Percentiles rank a stretch among this genome's conserved stretches.
Conservation (phyloP, 2,113 vertebrate species). For the Brachypteracias leptosomus region DNA sequence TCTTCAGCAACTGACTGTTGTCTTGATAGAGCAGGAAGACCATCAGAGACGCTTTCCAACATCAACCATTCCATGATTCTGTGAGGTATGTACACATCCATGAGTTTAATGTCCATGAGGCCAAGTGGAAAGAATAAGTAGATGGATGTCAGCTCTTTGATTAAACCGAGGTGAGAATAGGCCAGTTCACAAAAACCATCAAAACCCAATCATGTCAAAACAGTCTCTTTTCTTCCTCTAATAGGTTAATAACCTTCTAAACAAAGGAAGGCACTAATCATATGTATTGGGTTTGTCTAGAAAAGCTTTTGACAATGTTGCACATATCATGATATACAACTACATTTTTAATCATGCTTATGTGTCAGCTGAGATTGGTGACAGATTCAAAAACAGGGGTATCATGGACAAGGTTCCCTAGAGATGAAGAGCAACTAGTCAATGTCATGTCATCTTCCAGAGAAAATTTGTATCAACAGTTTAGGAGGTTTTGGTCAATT, state of each 20-base stretch:
- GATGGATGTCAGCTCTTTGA: neutral
- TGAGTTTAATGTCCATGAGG: rapidly evolving
- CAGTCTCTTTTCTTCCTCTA: neutral
- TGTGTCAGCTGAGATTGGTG: neutral
- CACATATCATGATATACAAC: neutral
- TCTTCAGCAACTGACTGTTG: neutral
- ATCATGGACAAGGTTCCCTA: neutral
- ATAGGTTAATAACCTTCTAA: neutral
- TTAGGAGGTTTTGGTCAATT: neutral
- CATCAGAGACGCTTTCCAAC: neutral
- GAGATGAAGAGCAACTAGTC: neutral
- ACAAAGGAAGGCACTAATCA: neutral
- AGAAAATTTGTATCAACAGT: neutral
- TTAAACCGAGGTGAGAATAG: neutral
- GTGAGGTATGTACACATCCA: too few species aligned
- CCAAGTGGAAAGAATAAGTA: neutral
- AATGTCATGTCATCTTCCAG: neutral
- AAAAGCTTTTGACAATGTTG: neutral
- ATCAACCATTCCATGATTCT: neutral
- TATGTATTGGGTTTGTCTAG: rapidly evolving
- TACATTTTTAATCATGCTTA: neutral
- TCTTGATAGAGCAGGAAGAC: neutral
- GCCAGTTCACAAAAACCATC: neutral
- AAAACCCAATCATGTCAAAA: neutral
- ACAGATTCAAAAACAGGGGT: neutral